Percentiles rank a stretch among this genome's conserved stretches.
phyloP scores from a whole-genome alignment of 2,113 vertebrate species.

The Murina feae region DNA sequence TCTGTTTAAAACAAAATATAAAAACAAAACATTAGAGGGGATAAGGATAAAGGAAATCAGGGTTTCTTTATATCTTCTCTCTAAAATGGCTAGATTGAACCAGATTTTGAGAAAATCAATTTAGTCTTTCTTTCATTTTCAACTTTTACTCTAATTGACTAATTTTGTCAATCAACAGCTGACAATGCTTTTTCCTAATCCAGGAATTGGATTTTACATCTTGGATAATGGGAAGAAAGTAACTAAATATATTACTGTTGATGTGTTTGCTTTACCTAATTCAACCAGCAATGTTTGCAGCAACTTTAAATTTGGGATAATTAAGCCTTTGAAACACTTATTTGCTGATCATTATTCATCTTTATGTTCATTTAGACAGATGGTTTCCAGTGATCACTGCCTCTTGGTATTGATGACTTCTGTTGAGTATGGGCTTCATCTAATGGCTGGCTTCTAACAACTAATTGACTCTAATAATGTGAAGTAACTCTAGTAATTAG shows the following conservation, averaged over 20 bases:
- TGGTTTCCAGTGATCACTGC: not conserved
- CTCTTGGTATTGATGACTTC: not conserved
- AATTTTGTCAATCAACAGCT: not conserved
- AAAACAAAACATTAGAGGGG: not conserved
- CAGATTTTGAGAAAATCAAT: not conserved
- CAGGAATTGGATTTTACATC: not conserved
- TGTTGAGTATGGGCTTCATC: not conserved
- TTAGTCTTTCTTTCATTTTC: not conserved
- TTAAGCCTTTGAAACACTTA: not conserved
- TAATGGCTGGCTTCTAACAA: not conserved
- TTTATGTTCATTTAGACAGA: not conserved
- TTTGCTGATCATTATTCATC: not conserved
- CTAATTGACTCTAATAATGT: not conserved
- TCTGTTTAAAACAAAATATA: not conserved
- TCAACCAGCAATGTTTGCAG: not conserved
- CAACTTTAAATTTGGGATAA: not conserved
- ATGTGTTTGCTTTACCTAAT: not conserved
- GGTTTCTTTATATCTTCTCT: not conserved
- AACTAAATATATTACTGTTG: not conserved
- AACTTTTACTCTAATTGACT: not conserved
- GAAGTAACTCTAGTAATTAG: not conserved
- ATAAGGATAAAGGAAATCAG: not conserved
- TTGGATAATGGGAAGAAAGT: not conserved
- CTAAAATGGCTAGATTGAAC: not conserved
- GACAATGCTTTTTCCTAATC: not conserved